Evolutionary conservation across 2,888 invertebrate genomes (phyloP).

Genomic region (Pristionchus arcanus): DNA sequence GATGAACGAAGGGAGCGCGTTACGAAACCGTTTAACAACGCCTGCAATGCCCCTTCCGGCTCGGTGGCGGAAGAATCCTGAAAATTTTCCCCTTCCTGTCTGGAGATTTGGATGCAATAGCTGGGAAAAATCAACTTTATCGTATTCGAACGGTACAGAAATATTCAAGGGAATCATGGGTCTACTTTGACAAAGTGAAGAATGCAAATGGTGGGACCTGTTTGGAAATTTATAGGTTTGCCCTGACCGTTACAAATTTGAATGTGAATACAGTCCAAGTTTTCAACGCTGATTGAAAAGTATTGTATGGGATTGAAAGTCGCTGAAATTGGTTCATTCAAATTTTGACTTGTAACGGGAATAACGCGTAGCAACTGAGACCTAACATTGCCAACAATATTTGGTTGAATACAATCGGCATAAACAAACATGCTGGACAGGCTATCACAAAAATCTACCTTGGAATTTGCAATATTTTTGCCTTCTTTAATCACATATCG

Average conservation of each 20-base stretch:
- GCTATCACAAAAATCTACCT: neutral
- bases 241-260: neutral
- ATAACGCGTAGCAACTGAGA: neutral
- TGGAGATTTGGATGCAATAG: neutral
- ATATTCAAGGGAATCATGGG: neutral
- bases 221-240: neutral
- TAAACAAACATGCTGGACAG: neutral
- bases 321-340: neutral
- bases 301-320: neutral
- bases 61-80: too few relatives aligned
- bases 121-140: neutral
- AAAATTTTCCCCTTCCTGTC: neutral
- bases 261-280: neutral
- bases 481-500: neutral
- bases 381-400: neutral
- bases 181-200: neutral
- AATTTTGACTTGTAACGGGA: neutral
- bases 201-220: neutral
- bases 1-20: neutral
- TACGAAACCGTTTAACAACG: neutral
- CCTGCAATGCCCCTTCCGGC: neutral
- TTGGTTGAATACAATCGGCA: neutral
- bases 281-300: neutral
- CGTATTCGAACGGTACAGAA: neutral
- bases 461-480: neutral